Base-by-base conservation (phyloP, 2,888 invertebrate genomes). In the Apodemia zela region DNA sequence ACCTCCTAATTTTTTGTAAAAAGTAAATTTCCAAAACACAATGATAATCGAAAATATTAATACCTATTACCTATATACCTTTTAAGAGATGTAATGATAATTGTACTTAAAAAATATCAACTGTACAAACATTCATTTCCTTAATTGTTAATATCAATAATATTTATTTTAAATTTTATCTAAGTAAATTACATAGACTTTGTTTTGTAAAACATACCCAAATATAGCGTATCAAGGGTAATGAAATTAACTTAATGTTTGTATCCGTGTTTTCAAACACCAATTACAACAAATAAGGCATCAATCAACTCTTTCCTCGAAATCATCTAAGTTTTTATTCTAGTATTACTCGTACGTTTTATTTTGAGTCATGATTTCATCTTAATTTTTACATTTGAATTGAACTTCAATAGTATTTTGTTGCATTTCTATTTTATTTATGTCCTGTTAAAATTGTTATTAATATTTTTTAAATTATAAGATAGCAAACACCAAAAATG, bases 251-350 rank as follows among this genome's bases (percentile, higher is more conserved):
- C 17, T 17, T 10, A 49, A 49, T 18, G 49, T 18, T 38, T 13
- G 17, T 49, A 49, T 51, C 49, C 49, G 49, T 18, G 49, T 51
- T 17, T 47, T 7, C n/a, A 51, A 51, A 21, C 21, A 18, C 18
- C 51, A 18, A 51, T 51, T 51, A 51, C 21, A 51, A 51, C 51
- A 18, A 51, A 51, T 51, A 51, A 51, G 51, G 51, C 11, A 51
- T 51, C 51, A 51, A 51, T 51, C 51, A 51, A 51, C 51, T 51
- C 18, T 51, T 51, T 21, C 51, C 18, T 51, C 17, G 21, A 21
- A 51, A 17, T 51, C 38, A 18, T 51, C 18, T 21, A 8, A 18
- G 49, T 51, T 51, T 51, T 51, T 51, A 51, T 51, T 51, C 18
- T 10, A 51, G 49, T 49, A 49, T 35, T 35, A 49, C 8, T n/a